These are phyloP conservation scores for Catharus bicknelli DNA, from an alignment of 2,113 vertebrate genomes.

Conservation along the genomic window DNA sequence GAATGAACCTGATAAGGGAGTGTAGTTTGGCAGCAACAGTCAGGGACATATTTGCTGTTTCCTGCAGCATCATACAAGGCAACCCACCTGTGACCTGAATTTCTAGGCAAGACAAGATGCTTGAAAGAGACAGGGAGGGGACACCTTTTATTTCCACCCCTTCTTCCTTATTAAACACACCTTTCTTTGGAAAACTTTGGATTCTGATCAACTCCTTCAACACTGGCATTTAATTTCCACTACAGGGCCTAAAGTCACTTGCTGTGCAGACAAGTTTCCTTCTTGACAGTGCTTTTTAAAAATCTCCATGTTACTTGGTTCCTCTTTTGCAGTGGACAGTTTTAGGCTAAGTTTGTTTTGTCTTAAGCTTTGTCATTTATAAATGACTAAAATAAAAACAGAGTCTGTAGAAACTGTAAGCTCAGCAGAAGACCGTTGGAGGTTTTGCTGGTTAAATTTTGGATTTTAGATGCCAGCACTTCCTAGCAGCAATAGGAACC, in stretches of 20 bases:
- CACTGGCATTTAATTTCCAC: not conserved
- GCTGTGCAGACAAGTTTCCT: conserved; percentile 4
- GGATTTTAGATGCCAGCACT: not conserved
- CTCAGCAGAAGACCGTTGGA: not conserved
- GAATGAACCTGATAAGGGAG: not conserved
- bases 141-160: not conserved
- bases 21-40: not conserved
- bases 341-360: not conserved
- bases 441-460: not conserved
- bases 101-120: not conserved
- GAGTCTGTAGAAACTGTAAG: not conserved
- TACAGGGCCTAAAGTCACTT: not conserved
- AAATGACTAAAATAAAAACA: not conserved
- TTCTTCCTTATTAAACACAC: not conserved
- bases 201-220: not conserved
- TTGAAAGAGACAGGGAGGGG: not conserved
- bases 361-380: not conserved
- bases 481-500: not conserved
- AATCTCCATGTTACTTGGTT: not conserved
- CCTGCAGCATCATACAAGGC: not conserved
- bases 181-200: not conserved
- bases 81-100: not conserved
- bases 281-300: not conserved
- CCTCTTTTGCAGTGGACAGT: not conserved
- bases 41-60: not conserved